A percentile compares a stretch with the other conserved stretches of the same genome.
These are phyloP conservation scores for Orchesella cincta DNA, from an alignment of 1,140 invertebrate species.

Conservation along the genomic window DNA sequence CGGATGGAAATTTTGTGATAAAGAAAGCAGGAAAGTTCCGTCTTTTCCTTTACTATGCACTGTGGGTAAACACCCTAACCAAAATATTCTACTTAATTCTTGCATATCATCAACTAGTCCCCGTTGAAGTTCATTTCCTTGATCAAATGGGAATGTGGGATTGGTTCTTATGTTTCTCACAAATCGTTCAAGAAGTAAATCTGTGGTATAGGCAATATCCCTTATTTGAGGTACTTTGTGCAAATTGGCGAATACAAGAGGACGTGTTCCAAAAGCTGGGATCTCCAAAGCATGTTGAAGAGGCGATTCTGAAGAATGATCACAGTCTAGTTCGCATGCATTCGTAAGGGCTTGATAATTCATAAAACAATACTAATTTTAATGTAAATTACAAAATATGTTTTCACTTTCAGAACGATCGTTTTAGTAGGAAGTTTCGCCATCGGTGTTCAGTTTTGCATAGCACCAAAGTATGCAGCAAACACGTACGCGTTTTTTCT, in stretches of 20 bases:
- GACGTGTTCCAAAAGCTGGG: conserved; percentile 29
- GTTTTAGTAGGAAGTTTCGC: conserved; percentile 15
- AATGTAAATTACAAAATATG: background rate
- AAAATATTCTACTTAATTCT: conserved; percentile 31
- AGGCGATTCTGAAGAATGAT: conserved; percentile 34
- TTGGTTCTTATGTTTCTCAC: conserved; percentile 36
- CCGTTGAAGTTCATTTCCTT: conserved; percentile 30
- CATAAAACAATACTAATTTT: background rate
- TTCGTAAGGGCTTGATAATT: background rate
- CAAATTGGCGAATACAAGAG: conserved; percentile 35
- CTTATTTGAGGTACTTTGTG: conserved; percentile 32
- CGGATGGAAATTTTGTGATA: background rate
- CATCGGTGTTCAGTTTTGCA: conserved; percentile 23
- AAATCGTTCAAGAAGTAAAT: conserved; percentile 32
- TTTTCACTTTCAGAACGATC: background rate
- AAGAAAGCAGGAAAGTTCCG: background rate
- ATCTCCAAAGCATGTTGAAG: conserved; percentile 19
- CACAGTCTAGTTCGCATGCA: conserved; percentile 30
- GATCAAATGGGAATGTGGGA: conserved; percentile 41
- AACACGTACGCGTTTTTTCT: conserved; percentile 30
- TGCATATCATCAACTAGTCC: conserved; percentile 15
- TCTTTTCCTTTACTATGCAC: conserved; percentile 6
- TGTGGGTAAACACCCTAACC: conserved; percentile 29
- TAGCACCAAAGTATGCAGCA: conserved; percentile 20
- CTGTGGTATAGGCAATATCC: conserved; percentile 32